A percentile compares a stretch with the other conserved stretches of the same genome.
Conservation (phyloP, 2,113 vertebrate genomes). For the Microtus ochrogaster region DNA sequence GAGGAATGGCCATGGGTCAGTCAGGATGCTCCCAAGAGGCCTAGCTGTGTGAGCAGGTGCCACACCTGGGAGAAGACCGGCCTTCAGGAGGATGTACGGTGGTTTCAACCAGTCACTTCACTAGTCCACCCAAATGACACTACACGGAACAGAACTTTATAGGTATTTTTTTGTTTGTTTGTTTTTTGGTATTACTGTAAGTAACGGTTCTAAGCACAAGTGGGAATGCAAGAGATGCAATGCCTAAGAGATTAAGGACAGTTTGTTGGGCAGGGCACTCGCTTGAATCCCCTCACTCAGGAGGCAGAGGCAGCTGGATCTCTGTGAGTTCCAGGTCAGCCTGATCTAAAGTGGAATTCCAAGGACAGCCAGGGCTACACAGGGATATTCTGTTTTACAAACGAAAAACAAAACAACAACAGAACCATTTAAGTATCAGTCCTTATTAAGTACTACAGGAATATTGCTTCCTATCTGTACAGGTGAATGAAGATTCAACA, state of each 20-base stretch:
- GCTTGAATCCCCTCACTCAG: neutral
- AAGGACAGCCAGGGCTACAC: neutral
- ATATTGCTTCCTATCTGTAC: neutral
- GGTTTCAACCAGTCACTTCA: neutral
- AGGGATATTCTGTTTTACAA: neutral
- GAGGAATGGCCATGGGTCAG: neutral
- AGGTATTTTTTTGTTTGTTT: neutral
- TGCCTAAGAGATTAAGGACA: neutral
- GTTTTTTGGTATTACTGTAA: neutral
- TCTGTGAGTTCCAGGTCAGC: neutral
- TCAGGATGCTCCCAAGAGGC: neutral
- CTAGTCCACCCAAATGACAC: neutral
- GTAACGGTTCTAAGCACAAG: neutral
- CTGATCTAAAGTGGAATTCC: neutral
- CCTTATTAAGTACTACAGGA: neutral
- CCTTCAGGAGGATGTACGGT: neutral
- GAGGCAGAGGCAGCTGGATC: neutral
- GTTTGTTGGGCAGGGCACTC: neutral
- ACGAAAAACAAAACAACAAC: neutral
- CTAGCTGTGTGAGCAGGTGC: neutral
- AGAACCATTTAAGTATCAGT: slow-evolving; percentile 13
- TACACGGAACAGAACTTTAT: neutral
- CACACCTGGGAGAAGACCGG: neutral
- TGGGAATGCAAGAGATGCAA: neutral
- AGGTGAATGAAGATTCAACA: neutral